Conservation (phyloP, 2,888 invertebrate species). For the Drosophila melanocephala region DNA sequence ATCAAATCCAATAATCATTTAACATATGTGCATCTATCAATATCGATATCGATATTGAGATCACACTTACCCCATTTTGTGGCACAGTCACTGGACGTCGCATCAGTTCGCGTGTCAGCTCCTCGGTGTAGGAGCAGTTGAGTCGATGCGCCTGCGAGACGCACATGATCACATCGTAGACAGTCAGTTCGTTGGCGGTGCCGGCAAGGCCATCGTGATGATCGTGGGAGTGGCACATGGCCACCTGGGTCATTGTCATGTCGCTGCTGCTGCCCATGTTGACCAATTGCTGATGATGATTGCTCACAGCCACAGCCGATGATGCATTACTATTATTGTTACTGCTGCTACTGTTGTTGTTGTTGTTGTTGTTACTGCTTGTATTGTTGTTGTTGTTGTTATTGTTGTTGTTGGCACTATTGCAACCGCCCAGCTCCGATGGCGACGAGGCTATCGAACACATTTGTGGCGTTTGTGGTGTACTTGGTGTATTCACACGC, state of each 20-base stretch:
- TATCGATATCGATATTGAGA: too few relatives aligned
- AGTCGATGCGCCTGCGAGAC: conserved; percentile 94
- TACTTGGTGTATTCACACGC: conserved; percentile 86
- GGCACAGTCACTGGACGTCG: conserved; percentile 90
- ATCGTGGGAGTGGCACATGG: conserved; percentile 68
- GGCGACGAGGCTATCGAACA: conserved; percentile 86
- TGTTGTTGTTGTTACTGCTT: conserved; percentile 48
- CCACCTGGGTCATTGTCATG: conserved; percentile 62
- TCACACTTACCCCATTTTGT: conserved; percentile 82
- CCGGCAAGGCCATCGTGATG: conserved; percentile 84
- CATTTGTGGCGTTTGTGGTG: conserved; percentile 86
- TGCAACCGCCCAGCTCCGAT: conserved; percentile 84
- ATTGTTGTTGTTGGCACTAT: conserved; percentile 81
- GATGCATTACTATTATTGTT: conserved; percentile 72
- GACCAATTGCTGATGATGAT: conserved; percentile 69
- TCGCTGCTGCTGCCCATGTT: conserved; percentile 63
- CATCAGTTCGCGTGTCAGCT: conserved; percentile 90
- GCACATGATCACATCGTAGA: conserved; percentile 92
- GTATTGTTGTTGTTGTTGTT: conserved; percentile 45
- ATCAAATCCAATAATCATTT: neutral
- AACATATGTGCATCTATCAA: neutral
- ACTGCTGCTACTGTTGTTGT: conserved; percentile 61
- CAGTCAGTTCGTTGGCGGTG: conserved; percentile 87
- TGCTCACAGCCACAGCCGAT: conserved; percentile 73
- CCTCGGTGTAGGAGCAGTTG: conserved; percentile 95